Conservation (phyloP, 2,113 vertebrate genomes). For the Pachycephala philippinensis region DNA sequence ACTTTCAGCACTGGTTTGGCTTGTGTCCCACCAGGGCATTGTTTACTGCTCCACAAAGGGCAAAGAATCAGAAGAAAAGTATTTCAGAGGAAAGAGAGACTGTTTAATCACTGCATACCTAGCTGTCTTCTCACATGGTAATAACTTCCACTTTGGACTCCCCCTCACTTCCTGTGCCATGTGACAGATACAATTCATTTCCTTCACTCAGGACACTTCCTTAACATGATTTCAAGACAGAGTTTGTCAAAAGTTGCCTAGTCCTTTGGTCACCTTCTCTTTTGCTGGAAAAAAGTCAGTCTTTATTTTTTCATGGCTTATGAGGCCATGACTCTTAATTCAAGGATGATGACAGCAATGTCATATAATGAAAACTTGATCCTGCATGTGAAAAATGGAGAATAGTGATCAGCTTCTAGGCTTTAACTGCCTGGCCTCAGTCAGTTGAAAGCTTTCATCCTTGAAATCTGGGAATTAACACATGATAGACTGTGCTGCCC, state of each 20-base stretch:
- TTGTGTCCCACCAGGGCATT: background rate
- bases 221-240: background rate
- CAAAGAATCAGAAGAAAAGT: background rate
- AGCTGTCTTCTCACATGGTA: background rate
- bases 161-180: background rate
- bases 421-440: background rate
- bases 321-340: background rate
- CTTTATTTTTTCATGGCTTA: background rate
- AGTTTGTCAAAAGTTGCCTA: background rate
- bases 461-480: background rate
- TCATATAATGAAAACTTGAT: background rate
- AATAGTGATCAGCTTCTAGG: background rate
- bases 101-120: background rate
- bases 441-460: background rate
- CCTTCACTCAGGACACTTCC: background rate
- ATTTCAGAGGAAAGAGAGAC: background rate
- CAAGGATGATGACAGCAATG: background rate
- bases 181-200: background rate
- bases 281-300: background rate
- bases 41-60: background rate
- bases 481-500: background rate
- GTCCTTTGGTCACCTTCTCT: background rate
- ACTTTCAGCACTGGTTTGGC: background rate
- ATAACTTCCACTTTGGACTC: background rate
- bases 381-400: background rate